These are phyloP conservation scores for Hydractinia echinata DNA, from an alignment of 30 jellyfish, hydroid and myxozoan genomes.

Conservation along the genomic window DNA sequence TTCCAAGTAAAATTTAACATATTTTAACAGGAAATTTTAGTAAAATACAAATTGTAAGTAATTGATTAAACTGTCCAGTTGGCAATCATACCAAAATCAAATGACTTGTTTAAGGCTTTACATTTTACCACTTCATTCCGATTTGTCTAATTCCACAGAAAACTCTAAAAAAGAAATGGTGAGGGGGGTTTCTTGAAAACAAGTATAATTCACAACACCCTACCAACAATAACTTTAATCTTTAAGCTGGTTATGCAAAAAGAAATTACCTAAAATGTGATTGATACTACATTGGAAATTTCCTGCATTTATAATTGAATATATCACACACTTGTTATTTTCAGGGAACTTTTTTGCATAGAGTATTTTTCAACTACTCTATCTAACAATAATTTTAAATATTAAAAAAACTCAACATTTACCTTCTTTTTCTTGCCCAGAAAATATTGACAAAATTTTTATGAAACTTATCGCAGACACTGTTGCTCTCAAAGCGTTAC, in stretches of 20 bases:
- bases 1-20: too few relatives aligned
- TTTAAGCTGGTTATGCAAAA: not conserved
- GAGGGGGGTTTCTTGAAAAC: not conserved
- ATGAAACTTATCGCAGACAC: not conserved
- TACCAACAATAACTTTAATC: not conserved
- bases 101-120: too few relatives aligned
- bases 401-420: not conserved
- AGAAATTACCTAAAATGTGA: not conserved
- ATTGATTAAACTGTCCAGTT: too few relatives aligned
- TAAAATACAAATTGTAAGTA: too few relatives aligned
- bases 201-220: not conserved
- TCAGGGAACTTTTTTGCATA: not conserved
- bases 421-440: not conserved
- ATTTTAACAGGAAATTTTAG: too few relatives aligned
- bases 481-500: not conserved
- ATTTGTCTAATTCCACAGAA: too few relatives aligned
- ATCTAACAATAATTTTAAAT: too few relatives aligned
- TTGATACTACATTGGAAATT: not conserved
- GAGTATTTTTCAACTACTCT: not conserved
- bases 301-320: not conserved
- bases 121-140: too few relatives aligned
- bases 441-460: not conserved
- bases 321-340: not conserved
- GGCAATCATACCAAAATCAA: too few relatives aligned
- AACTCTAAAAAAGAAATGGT: too few relatives aligned